Evolutionary conservation across 2,888 invertebrate species (phyloP).

Genomic region (Yponomeuta sedellus): DNA sequence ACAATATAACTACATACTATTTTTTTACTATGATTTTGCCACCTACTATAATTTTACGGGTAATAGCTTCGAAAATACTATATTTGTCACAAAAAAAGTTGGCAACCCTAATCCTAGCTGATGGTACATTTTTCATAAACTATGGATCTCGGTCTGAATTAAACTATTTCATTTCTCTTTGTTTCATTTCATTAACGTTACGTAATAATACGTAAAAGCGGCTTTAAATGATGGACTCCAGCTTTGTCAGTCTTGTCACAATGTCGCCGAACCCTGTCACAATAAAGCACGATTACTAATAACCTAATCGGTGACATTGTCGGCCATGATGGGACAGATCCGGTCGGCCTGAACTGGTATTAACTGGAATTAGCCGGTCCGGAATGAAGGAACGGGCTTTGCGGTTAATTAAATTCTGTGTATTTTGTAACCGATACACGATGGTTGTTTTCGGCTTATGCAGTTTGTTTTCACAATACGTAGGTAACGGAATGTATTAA

Average conservation of each 20-base stretch:
- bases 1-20: too few relatives aligned
- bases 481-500: too few relatives aligned
- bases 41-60: too few relatives aligned
- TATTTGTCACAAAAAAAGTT: too few relatives aligned
- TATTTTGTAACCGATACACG: neutral
- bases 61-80: too few relatives aligned
- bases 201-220: neutral
- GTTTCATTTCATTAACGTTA: neutral
- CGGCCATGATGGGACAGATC: neutral
- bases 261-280: neutral
- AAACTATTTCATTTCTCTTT: too few relatives aligned
- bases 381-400: neutral
- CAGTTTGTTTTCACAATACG: too few relatives aligned
- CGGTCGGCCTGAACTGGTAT: neutral
- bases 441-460: neutral
- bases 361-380: neutral
- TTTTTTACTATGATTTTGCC: too few relatives aligned
- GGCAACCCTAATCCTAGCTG: too few relatives aligned
- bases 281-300: conserved; percentile 4
- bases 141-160: too few relatives aligned
- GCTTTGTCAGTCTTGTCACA: conserved; percentile 25
- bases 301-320: conserved; percentile 1
- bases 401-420: neutral
- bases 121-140: too few relatives aligned
- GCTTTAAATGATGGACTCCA: neutral